Percentiles rank a stretch among this genome's conserved stretches.
Evolutionary conservation across 2,797 vertebrate genomes (phyloP).

Genomic region (Echeneis naucrates): DNA sequence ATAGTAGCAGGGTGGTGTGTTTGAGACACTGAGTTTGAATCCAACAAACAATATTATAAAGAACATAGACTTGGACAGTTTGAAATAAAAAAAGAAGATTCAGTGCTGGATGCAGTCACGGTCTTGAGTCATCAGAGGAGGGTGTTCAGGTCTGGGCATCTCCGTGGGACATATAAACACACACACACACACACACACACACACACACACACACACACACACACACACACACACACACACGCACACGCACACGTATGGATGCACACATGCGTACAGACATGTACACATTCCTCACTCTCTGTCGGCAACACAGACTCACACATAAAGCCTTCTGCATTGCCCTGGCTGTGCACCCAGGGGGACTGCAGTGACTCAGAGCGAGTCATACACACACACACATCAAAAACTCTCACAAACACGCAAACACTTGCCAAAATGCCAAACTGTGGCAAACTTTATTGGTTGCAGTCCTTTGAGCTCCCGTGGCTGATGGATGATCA

Average conservation of each 20-base stretch:
- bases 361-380: slow-evolving; percentile 77
- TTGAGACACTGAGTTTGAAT: neutral
- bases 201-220: slow-evolving; percentile 40
- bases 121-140: slow-evolving; percentile 53
- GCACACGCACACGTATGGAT: slow-evolving; percentile 33
- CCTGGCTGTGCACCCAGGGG: slow-evolving; percentile 69
- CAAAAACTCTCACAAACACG: slow-evolving; percentile 59
- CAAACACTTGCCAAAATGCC: slow-evolving; percentile 61
- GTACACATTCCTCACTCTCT: slow-evolving; percentile 36
- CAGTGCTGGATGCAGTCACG: slow-evolving; percentile 32
- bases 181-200: slow-evolving; percentile 43
- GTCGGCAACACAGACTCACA: slow-evolving; percentile 46
- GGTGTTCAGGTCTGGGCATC: slow-evolving; percentile 50
- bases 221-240: slow-evolving; percentile 34
- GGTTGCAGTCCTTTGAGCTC: slow-evolving; percentile 42
- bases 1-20: neutral
- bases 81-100: slow-evolving; percentile 15
- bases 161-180: slow-evolving; percentile 41
- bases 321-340: slow-evolving; percentile 49
- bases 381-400: slow-evolving; percentile 65
- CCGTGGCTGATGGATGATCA: slow-evolving; percentile 10
- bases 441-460: slow-evolving; percentile 64
- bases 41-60: slow-evolving; percentile 6
- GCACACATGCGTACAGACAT: slow-evolving; percentile 24
- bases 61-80: slow-evolving; percentile 25